phyloP scores from a whole-genome alignment of 2,113 vertebrate species.

The Tetrao urogallus region DNA sequence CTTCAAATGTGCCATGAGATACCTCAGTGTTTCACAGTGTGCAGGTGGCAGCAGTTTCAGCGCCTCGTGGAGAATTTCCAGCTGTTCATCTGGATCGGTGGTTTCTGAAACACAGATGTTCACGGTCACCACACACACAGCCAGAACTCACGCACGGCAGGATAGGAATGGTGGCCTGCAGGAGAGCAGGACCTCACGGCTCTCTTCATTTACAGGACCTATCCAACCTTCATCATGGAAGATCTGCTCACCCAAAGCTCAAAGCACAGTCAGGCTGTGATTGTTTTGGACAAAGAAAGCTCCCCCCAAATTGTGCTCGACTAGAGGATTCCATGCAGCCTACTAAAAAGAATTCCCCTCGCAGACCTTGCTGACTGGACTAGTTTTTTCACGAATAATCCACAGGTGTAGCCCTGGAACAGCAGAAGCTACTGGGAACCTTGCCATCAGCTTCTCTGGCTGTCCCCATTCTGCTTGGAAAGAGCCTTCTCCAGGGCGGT shows the following conservation, averaged over 20 bases:
- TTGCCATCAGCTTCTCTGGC: background rate
- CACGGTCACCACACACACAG: background rate
- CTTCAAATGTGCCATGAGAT: conserved; percentile 99
- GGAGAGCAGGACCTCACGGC: background rate
- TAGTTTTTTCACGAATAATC: background rate
- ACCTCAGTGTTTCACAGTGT: conserved; percentile 95
- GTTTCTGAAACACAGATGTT: conserved; percentile 83
- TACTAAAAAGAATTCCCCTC: background rate
- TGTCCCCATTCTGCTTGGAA: background rate
- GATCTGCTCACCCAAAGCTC: background rate
- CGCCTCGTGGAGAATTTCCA: conserved; percentile 94
- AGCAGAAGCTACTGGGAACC: conserved; percentile 36
- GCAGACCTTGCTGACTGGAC: background rate
- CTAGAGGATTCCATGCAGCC: background rate
- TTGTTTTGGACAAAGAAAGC: background rate
- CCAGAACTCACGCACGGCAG: background rate
- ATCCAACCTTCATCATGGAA: background rate
- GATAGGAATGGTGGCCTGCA: background rate
- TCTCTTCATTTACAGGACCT: background rate
- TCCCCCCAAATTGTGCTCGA: background rate
- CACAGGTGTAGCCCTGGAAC: background rate
- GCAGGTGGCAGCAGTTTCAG: conserved; percentile 94
- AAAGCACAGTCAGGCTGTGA: background rate
- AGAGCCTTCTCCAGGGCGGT: background rate
- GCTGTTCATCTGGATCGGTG: conserved; percentile 88